Base-by-base conservation (phyloP, 2,113 vertebrate species). In the Callipepla squamata region DNA sequence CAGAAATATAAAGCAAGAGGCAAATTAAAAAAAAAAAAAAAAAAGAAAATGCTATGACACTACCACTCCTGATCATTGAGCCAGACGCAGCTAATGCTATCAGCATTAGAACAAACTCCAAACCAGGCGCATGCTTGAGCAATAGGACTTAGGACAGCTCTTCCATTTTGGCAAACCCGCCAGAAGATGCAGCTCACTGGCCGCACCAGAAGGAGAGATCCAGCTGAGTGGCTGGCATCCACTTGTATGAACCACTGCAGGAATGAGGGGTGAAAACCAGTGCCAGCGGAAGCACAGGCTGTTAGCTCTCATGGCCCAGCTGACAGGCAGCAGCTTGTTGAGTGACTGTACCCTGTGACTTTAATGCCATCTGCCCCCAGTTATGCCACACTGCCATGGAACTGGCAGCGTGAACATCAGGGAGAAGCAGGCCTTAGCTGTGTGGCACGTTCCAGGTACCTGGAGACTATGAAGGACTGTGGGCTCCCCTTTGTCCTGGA, bases 141-240 rank as follows among this genome's bases (percentile, higher is more conserved):
- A 63, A 16, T 0, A 0, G 70, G 9, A 13, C 44, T 34, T 10
- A 73, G 32, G 59, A n/a, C 42, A 83, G 23, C 8, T 1, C 5
- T 48, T 75, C 32, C 21, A 44, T 15, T 90, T 81, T 11, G 25
- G 36, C 26, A 70, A 32, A 12, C 20, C 36, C 85, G 14, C 34
- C 17, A 36, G 36, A 53, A 82, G 23, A 15, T 32, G 30, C 30
- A 40, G 30, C 15, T 17, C 11, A 55, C 16, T 30, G 53, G 18
- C 5, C 6, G 7, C 6, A 57, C 18, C 18, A 20, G 30, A 47
- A 68, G 82, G 55, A 53, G 10, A 13, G 26, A 76, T 16, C 26
- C 38, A 66, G 44, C 48, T 72, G n/a, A 50, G 40, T 47, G 48
- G 15, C 34, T 42, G 68, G 68, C 48, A 69, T 63, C 55, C 26